Conservation (phyloP, 1,140 invertebrate species). For the Drosophila setifemur region DNA sequence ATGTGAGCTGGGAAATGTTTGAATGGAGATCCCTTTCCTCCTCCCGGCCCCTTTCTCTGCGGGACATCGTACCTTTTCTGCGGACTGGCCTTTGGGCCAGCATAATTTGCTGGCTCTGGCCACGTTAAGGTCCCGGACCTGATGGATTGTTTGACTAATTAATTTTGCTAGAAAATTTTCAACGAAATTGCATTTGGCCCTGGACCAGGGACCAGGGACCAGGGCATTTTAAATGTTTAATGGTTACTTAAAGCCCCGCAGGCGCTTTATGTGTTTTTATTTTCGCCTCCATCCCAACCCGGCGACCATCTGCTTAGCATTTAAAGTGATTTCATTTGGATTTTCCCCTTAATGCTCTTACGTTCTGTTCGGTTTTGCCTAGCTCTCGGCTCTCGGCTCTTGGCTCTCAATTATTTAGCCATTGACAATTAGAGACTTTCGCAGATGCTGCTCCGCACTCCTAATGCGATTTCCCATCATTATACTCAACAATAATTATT, state of each 20-base stretch:
- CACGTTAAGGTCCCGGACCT: conserved; percentile 18
- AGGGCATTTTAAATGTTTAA: conserved; percentile 58
- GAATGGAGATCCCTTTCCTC: background rate
- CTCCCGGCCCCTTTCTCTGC: background rate
- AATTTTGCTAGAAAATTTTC: conserved; percentile 51
- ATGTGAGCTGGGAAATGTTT: conserved; percentile 13
- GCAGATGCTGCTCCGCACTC: conserved; percentile 22
- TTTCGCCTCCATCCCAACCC: conserved; percentile 11
- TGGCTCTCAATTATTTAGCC: conserved; percentile 63
- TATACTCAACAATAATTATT: conserved; percentile 32
- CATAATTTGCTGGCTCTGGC: conserved; percentile 42
- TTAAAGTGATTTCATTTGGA: conserved; percentile 63
- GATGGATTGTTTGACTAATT: conserved; percentile 72
- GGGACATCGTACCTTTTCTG: conserved; percentile 37
- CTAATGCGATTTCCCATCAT: conserved; percentile 50
- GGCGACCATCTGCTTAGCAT: conserved; percentile 49
- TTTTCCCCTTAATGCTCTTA: conserved; percentile 59
- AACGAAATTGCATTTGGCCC: conserved; percentile 47
- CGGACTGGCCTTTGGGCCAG: conserved; percentile 7
- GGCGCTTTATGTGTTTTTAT: conserved; percentile 41
- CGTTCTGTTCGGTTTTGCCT: conserved; percentile 1
- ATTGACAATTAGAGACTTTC: conserved; percentile 67
- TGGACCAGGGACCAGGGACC: too few relatives aligned
- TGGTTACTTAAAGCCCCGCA: conserved; percentile 39
- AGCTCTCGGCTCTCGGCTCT: background rate